A percentile compares a stretch with the other conserved stretches of the same genome.
These are phyloP conservation scores for Neodiprion virginianus DNA, from an alignment of 1,140 invertebrate genomes.

Conservation along the genomic window DNA sequence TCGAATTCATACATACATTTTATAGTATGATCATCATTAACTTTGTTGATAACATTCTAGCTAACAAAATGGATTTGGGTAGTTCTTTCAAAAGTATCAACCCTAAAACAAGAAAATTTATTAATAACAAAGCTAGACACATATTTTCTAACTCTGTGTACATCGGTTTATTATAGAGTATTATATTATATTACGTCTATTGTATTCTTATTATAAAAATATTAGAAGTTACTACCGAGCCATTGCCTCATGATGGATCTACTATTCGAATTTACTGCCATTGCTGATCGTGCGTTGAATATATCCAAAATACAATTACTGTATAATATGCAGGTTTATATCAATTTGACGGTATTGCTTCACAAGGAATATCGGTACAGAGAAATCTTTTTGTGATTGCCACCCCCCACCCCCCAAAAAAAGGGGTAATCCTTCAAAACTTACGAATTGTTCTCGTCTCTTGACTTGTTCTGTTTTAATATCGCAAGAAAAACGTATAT, in stretches of 20 bases:
- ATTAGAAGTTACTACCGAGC: neutral
- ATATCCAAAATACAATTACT: neutral
- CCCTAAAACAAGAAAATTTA: neutral
- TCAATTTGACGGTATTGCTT: no score
- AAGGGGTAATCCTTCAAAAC: no score
- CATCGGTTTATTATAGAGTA: neutral
- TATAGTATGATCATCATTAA: neutral
- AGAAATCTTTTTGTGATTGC: no score
- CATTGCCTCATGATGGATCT: neutral
- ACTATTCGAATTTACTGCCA: neutral
- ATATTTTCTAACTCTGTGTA: slow-evolving; percentile 5
- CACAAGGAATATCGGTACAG: no score
- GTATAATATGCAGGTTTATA: no score
- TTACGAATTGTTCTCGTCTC: no score
- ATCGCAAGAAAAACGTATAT: no score
- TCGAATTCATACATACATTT: neutral
- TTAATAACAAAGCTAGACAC: neutral
- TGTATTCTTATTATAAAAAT: neutral
- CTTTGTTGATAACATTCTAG: neutral
- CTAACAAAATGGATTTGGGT: neutral
- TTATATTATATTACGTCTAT: neutral
- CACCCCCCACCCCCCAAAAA: no score
- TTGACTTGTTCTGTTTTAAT: no score
- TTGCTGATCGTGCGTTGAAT: neutral
- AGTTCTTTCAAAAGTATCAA: neutral